Evolutionary conservation across 2,888 invertebrate species (phyloP).

Genomic region (Brachynemurus nebulosus): DNA sequence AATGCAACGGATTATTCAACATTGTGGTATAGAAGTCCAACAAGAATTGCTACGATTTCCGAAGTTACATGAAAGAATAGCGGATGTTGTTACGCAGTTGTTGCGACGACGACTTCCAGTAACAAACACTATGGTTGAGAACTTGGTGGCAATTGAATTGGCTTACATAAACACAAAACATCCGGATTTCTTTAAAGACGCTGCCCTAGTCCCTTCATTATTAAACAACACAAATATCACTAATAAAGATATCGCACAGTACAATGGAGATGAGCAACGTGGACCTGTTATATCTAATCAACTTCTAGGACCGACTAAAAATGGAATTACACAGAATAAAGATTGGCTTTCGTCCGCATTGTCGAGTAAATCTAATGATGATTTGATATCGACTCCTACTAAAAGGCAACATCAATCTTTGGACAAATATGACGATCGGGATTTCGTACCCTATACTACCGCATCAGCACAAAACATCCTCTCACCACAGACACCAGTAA

Average conservation of each 20-base stretch:
- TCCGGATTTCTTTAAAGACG: conserved; percentile 96
- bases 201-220: conserved; percentile 72
- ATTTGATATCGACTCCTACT: too few species aligned
- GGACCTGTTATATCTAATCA: background rate
- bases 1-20: conserved; percentile 95
- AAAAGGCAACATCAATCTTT: background rate
- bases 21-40: conserved; percentile 94
- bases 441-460: too few species aligned
- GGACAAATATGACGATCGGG: too few species aligned
- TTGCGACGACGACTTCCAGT: conserved; percentile 82
- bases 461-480: too few species aligned
- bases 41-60: conserved; percentile 98
- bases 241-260: too few species aligned
- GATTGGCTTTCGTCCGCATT: conserved; percentile 5
- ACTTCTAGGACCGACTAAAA: background rate
- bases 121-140: conserved; percentile 96
- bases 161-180: conserved; percentile 99
- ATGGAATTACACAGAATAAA: conserved; percentile 1
- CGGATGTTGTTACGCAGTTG: conserved; percentile 94
- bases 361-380: background rate
- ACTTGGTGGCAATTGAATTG: conserved; percentile 91
- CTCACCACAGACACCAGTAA: too few species aligned
- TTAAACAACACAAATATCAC: conserved; percentile 31
- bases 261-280: too few species aligned
- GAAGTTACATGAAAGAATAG: conserved; percentile 91